Evolutionary conservation across 2,113 vertebrate genomes (phyloP), one percentile per base, ranked within the genome.

Genomic region (Hydropotes inermis): DNA sequence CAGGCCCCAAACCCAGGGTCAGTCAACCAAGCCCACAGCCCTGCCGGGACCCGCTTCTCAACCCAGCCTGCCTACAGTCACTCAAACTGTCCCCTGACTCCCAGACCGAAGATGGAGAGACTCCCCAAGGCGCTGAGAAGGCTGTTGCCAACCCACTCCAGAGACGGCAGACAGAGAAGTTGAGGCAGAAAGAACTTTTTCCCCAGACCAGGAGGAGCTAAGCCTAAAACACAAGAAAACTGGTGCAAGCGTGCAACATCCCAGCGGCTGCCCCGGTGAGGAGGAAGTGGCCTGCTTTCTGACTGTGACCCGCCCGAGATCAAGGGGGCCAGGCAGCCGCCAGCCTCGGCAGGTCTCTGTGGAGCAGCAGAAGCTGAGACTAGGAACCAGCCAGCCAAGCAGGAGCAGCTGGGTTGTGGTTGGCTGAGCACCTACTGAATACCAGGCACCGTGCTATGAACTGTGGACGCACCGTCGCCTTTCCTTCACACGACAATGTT

Each of bases 101-200:
- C 79, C 36, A 0, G 0, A 11, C 54, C 1, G 0, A 8, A 27
- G 2, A 36, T 7, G 17, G 54, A 70, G 19, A 84, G 52, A 45
- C 13, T 85, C 52, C 88, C 83, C 67, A 15, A 52, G 60, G 55
- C 21, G 7, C 7, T 8, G 55, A 70, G 52, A 95, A 52, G 50
- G 30, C 86, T 33, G 3, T 9, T 54, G 57, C 36, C 28, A 27
- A 74, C 13, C 27, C 23, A 16, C 28, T 47, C 58, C 60, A 79
- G 39, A 89, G 45, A 19, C 60, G 54, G 39, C 30, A 70, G 60
- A 58, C 58, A 58, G 89, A 81, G 89, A 61, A 25, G 47, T 1
- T 28, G 5, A 70, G 50, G 4, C 78, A 36, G 67, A 52, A 83
- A 84, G 60, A 83, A 74, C 39, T 78, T 30, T 16, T 25, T 21